Evolutionary conservation across 2,797 vertebrate genomes (phyloP), one percentile per base, ranked within the genome.

Genomic region (Sebastiscus albofasciatus): DNA sequence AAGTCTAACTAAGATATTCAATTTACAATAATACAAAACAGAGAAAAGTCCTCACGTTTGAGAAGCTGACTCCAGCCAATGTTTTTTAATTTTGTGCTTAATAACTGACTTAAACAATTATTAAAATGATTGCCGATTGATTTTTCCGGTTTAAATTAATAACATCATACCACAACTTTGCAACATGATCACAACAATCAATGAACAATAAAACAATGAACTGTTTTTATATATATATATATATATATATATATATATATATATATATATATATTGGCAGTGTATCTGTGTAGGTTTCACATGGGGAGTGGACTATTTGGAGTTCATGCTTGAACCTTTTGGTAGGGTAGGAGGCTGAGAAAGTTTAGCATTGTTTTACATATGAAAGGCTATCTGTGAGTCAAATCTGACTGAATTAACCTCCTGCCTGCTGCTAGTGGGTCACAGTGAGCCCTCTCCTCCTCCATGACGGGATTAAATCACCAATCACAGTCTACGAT

Each of bases 341-440:
- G 59, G 42, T 36, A 5, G 31, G 13, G 27, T 24, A 9, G 20
- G 31, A 24, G 46, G 56, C 13, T 68, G 33, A 60, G n/a, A 36
- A 61, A 49, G 62, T 64, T 39, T 54, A 33, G 56, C 54, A 24
- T 13, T 22, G 59, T 65, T 81, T 80, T 68, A 39, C 59, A 54
- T 66, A 22, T 72, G 65, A 72, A 84, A 61, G 24, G 10, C 16
- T 27, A 9, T 54, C 18, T 22, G 58, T 74, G 66, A 49, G 46
- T 49, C 18, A 27, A 22, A 55, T 59, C 26, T 83, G 83, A 85
- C 65, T 76, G 39, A 77, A 82, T 82, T 68, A 31, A 24, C 31
- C 29, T 68, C 61, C 34, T 36, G 29, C 20, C 33, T 26, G 22
- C 54, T 46, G 39, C 55, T 52, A 6, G 5, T 10, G 11, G 0